Evolutionary conservation across 1,140 invertebrate genomes (phyloP).

Genomic region (Apocrypta bakeri): DNA sequence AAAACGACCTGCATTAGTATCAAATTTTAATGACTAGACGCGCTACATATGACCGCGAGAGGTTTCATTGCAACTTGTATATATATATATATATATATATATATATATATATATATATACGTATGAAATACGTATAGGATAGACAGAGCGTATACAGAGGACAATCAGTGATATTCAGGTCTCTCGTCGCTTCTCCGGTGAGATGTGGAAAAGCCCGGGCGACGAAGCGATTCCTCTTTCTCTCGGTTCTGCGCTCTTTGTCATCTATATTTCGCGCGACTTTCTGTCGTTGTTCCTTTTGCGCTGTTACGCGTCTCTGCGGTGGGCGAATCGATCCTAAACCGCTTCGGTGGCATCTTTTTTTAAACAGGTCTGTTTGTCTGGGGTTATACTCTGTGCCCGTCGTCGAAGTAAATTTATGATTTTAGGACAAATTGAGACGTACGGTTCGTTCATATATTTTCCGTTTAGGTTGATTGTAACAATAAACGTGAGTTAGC

Average conservation of each 20-base stretch:
- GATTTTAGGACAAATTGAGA: too few relatives aligned
- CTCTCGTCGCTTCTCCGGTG: constrained; percentile 52
- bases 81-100: too few relatives aligned
- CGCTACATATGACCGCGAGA: background rate
- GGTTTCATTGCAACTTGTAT: too few relatives aligned
- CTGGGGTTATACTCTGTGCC: background rate
- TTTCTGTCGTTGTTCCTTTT: background rate
- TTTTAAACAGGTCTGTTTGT: background rate
- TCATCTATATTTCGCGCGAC: constrained; percentile 12
- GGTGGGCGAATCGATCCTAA: constrained; percentile 14
- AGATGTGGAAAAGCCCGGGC: constrained; percentile 52
- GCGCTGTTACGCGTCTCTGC: background rate
- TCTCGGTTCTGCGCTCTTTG: background rate
- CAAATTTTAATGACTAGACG: too few relatives aligned
- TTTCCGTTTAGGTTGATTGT: too few relatives aligned
- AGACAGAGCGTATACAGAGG: constrained; percentile 58
- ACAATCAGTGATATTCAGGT: constrained; percentile 72
- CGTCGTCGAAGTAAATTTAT: background rate
- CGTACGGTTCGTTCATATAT: too few relatives aligned
- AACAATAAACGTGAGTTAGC: too few relatives aligned
- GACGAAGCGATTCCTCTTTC: constrained; percentile 27
- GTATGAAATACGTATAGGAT: constrained; percentile 23
- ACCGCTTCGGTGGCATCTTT: background rate
- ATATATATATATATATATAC: too few relatives aligned
- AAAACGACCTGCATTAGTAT: too few relatives aligned